These are phyloP conservation scores for Chironex yamaguchii DNA, from an alignment of 30 jellyfish, hydroid and myxozoan genomes.

Conservation along the genomic window DNA sequence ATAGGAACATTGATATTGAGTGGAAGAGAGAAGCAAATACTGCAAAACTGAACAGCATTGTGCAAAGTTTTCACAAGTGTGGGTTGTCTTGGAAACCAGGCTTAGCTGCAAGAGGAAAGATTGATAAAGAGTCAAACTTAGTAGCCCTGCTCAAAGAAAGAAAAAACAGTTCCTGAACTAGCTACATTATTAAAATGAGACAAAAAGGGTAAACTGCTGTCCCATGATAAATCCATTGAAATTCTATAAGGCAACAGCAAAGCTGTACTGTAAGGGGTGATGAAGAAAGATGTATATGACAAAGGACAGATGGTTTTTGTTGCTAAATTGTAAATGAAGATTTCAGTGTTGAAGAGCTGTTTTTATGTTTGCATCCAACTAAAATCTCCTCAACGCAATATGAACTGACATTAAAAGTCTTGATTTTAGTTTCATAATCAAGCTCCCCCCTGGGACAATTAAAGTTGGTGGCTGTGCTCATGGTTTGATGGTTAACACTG, in stretches of 20 bases:
- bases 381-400: not conserved
- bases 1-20: not conserved
- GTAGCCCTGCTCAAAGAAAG: constrained; percentile 44
- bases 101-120: constrained; percentile 23
- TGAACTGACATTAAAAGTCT: too few species aligned
- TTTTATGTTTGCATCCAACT: too few species aligned
- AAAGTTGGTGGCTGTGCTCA: too few species aligned
- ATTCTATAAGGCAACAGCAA: constrained; percentile 50
- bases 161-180: constrained; percentile 44
- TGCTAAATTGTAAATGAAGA: too few species aligned
- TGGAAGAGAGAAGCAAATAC: constrained; percentile 17
- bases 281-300: constrained; percentile 50
- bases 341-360: constrained; percentile 3
- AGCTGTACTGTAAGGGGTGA: constrained; percentile 41
- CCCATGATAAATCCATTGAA: constrained; percentile 42
- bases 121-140: constrained; percentile 28
- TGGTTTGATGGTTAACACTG: too few species aligned
- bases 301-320: constrained; percentile 45
- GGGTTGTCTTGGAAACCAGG: constrained; percentile 1
- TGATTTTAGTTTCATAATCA: too few species aligned
- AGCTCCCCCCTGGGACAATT: too few species aligned
- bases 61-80: not conserved
- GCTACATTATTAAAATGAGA: constrained; percentile 57
- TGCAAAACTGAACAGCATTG: constrained; percentile 16
- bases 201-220: constrained; percentile 46